Conservation (phyloP, 2,797 vertebrate genomes). For the Podarcis lilfordi region DNA sequence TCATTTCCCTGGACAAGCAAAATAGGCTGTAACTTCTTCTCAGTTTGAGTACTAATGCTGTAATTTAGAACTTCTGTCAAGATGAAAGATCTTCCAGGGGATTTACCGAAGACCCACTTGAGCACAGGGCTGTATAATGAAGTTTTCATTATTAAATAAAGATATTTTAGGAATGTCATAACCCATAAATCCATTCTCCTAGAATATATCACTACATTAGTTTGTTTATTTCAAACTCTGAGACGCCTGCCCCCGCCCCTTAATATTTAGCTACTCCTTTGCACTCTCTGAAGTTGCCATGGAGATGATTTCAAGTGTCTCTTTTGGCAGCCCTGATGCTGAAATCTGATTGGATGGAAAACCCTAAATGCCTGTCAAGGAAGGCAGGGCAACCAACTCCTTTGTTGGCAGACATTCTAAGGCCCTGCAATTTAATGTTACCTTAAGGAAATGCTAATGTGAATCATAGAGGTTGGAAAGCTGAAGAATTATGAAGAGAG, state of each 20-base stretch:
- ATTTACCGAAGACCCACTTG: conserved; percentile 77
- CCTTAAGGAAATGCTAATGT: conserved; percentile 51
- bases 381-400: conserved; percentile 19
- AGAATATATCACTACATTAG: conserved; percentile 46
- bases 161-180: conserved; percentile 80
- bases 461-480: conserved; percentile 25
- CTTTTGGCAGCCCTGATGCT: not conserved
- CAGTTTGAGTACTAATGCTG: conserved; percentile 80
- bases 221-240: conserved; percentile 69
- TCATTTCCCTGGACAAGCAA: conserved; percentile 95
- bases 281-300: conserved; percentile 45
- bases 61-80: conserved; percentile 81
- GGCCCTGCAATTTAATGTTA: conserved; percentile 26
- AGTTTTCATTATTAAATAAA: conserved; percentile 86
- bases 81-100: conserved; percentile 81
- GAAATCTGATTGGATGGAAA: not conserved
- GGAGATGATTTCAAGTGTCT: conserved; percentile 32
- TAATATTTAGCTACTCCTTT: not conserved
- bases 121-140: conserved; percentile 77
- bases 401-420: conserved; percentile 23
- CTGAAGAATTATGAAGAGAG: conserved; percentile 36
- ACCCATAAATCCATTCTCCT: conserved; percentile 74
- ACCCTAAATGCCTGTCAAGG: not conserved
- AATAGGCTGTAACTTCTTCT: conserved; percentile 90
- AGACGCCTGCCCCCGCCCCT: conserved; percentile 20